Base-by-base conservation (phyloP, 1,140 invertebrate genomes). In the Agrilus planipennis region DNA sequence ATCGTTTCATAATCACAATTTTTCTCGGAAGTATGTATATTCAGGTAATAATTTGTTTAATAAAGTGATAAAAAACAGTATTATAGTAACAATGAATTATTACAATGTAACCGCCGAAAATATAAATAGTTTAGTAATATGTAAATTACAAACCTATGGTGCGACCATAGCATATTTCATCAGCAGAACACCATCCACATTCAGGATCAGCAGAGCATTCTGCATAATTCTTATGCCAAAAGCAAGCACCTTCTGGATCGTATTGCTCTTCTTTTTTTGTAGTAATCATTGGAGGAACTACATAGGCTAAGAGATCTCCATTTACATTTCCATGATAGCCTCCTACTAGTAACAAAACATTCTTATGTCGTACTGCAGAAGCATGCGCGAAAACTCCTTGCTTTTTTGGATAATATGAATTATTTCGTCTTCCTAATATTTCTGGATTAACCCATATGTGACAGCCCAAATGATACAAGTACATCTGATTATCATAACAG, bases 261-360 rank as follows among this genome's bases (percentile, higher is more conserved):
- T 69, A 61, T 16, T 52, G 44, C 41, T 72, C 75, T 40, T 68
- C 69, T 14, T 70, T 69, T 17, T 77, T 72, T 9, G 77, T 72
- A 29, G 79, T 76, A 25, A 86, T 68, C 71, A 80, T 84, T 32
- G 77, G 77, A 1, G 83, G 84, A 20, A 85, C 66, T 4, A 77
- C 77, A 52, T 81, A 89, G 1, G 79, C 81, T 42, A 84, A 67
- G 3, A 85, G 64, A 64, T 85, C 87, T 28, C 81, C 77, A 59
- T 87, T 85, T 2, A 95, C 84, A 58, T 88, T 85, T 4, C 92
- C 91, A 55, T 89, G 84, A 62, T 93, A 95, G 19, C 91, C 91
- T 12, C 91, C 91, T 23, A 82, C 76, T 32, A 95, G 70, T 2
- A 93, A 60, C 9, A 96, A 65, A 10, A 84, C 87, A 53, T 89